Evolutionary conservation across 23 tunicate species (phyloP), one percentile per base, ranked within the genome.

Genomic region (Diplosoma virens): DNA sequence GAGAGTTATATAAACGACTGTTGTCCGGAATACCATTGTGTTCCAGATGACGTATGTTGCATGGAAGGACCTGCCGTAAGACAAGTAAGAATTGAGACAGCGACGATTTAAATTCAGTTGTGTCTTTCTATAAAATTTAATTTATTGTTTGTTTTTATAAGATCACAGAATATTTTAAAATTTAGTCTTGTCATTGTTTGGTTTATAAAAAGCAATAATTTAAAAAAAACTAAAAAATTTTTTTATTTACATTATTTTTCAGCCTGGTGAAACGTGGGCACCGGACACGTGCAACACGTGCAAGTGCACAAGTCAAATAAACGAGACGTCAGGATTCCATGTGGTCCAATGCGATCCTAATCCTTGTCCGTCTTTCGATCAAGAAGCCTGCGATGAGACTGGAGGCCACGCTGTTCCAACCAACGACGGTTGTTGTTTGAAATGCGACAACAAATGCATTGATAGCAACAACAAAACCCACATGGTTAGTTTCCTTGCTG

Each of bases 21-120:
- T 52, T 89, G 96, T 45, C 81, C 69, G 9, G 37, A 21, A 30
- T 87, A 82, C 56, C 58, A 71, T 16, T 89, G 96, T 53, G 89
- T 89, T 1, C 88, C 88, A 11, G 85, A 82, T 64, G 89, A 78
- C 29, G 85, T 89, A 0, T 89, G 96, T 48, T 89, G 96, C 58
- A n/a, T 79, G 24, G 89, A 78, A 54, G 96, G 85, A 7, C 59
- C 78, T 16, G 24, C 77, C 2, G 73, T 78, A 20, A 89, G 79
- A 78, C 27, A 67, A 53, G 84, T 80, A 66, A 50, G 77, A 67
- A 6, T 29, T 26, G 7, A n/a, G n/a, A n/a, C n/a, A 7, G 50
- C 50, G 14, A 41, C 9, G 50, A 14, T 7, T 14, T 41, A 41
- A 41, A 41, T 41, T 41, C 14, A 14, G 50, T 14, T 7, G 14